Percentiles rank a stretch among this genome's conserved stretches.
Evolutionary conservation across 1,140 invertebrate species (phyloP).

Genomic region (honey bee (Apis mellifera)): DNA sequence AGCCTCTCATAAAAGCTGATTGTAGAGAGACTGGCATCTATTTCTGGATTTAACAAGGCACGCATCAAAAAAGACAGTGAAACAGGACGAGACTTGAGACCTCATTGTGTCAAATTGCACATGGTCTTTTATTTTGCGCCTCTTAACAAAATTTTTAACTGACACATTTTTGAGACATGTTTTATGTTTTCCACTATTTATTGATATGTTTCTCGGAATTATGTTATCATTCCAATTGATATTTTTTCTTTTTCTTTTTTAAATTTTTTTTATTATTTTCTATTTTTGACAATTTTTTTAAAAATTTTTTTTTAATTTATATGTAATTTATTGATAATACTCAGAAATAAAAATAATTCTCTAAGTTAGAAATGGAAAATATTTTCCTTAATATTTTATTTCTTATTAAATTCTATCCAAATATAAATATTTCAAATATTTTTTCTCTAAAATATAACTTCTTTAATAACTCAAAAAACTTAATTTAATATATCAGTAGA

Average conservation of each 20-base stretch:
- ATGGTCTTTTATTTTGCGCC: conserved; percentile 34
- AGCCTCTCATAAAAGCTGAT: conserved; percentile 35
- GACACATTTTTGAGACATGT: not conserved
- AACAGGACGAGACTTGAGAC: conserved; percentile 27
- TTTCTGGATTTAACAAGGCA: conserved; percentile 49
- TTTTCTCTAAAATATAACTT: too few relatives aligned
- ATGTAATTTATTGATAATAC: too few relatives aligned
- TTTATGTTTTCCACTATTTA: not conserved
- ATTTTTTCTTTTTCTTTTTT: not conserved
- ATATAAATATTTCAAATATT: too few relatives aligned
- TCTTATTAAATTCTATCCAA: too few relatives aligned
- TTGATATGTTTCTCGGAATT: conserved; percentile 5
- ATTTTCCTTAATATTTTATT: too few relatives aligned
- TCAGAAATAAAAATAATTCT: too few relatives aligned
- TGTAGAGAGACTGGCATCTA: conserved; percentile 8
- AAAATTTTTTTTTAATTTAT: too few relatives aligned
- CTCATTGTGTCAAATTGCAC: conserved; percentile 45
- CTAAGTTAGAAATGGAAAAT: too few relatives aligned
- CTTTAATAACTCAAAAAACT: too few relatives aligned
- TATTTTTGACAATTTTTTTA: not conserved
- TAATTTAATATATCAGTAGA: too few relatives aligned
- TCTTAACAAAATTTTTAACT: conserved; percentile 12
- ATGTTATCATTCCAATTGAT: not conserved
- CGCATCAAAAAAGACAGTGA: conserved; percentile 27
- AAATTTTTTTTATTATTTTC: not conserved